phyloP scores from a whole-genome alignment of 1,140 invertebrate genomes.

The Brachionus asplanchnoidis region DNA sequence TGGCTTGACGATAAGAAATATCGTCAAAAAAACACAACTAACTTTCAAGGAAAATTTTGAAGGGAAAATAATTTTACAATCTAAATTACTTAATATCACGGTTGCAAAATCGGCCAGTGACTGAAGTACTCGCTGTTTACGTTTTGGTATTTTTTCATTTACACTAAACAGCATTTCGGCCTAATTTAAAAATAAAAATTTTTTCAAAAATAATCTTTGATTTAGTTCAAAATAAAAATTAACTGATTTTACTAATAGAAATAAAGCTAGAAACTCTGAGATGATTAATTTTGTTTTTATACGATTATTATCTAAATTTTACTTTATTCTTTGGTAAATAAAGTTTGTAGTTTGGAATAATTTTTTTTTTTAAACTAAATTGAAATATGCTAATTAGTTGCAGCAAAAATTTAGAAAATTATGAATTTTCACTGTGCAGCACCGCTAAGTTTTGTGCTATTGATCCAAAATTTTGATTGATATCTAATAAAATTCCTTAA shows the following conservation, averaged over 20 bases:
- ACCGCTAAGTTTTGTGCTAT: neutral
- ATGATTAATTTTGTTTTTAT: neutral
- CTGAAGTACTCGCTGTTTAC: constrained; percentile 20
- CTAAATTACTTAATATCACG: neutral
- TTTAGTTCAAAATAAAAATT: neutral
- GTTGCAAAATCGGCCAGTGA: constrained; percentile 21
- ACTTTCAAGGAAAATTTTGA: neutral
- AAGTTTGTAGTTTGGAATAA: neutral
- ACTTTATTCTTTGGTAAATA: neutral
- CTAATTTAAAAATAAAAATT: neutral
- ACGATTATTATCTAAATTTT: neutral
- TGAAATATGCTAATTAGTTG: constrained; percentile 21
- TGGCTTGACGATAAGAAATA: constrained; percentile 31
- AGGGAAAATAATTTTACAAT: neutral
- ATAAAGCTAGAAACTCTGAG: neutral
- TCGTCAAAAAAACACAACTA: neutral
- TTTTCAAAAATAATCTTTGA: neutral
- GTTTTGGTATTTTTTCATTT: constrained; percentile 1
- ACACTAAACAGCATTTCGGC: neutral
- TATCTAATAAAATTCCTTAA: neutral
- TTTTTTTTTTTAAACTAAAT: neutral
- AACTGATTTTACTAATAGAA: neutral
- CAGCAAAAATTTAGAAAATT: neutral
- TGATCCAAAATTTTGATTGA: neutral
- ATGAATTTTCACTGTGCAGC: neutral